Conservation (phyloP, 2,113 vertebrate genomes). For the Amphiprion ocellaris region DNA sequence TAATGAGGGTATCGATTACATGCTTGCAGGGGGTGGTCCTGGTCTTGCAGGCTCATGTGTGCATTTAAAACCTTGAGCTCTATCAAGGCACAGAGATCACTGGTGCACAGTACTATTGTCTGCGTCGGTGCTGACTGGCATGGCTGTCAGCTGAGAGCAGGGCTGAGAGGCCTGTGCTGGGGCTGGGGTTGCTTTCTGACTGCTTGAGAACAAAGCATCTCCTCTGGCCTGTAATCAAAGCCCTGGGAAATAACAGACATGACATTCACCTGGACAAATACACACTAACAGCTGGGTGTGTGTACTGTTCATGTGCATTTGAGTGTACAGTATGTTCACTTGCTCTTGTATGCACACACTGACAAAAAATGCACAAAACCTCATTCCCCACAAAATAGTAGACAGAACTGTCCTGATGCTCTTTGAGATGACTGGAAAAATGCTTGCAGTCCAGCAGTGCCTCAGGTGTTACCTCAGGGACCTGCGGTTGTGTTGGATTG, state of each 20-base stretch:
- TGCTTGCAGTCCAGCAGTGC: constrained; percentile 44
- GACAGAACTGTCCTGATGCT: constrained; percentile 22
- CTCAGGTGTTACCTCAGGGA: constrained; percentile 65
- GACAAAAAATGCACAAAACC: constrained; percentile 18
- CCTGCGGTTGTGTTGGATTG: constrained; percentile 47
- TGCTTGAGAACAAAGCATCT: constrained; percentile 82
- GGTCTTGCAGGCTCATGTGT: constrained; percentile 63
- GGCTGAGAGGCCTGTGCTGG: constrained; percentile 58
- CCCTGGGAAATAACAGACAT: constrained; percentile 82
- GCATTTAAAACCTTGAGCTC: constrained; percentile 75
- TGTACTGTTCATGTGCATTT: background rate
- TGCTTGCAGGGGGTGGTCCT: constrained; percentile 68
- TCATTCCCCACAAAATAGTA: constrained; percentile 8
- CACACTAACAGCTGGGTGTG: constrained; percentile 46
- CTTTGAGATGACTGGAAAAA: constrained; percentile 39
- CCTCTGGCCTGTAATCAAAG: constrained; percentile 84
- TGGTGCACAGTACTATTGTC: constrained; percentile 68
- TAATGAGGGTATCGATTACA: constrained; percentile 80
- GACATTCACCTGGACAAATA: constrained; percentile 71
- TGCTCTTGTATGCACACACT: constrained; percentile 36
- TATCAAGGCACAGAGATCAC: constrained; percentile 66
- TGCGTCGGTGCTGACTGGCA: constrained; percentile 67
- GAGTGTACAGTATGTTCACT: constrained; percentile 11
- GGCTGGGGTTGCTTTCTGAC: constrained; percentile 64
- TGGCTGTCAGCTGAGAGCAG: constrained; percentile 70